Base-by-base conservation (phyloP, 2,113 vertebrate species). In the Gambusia holbrooki region DNA sequence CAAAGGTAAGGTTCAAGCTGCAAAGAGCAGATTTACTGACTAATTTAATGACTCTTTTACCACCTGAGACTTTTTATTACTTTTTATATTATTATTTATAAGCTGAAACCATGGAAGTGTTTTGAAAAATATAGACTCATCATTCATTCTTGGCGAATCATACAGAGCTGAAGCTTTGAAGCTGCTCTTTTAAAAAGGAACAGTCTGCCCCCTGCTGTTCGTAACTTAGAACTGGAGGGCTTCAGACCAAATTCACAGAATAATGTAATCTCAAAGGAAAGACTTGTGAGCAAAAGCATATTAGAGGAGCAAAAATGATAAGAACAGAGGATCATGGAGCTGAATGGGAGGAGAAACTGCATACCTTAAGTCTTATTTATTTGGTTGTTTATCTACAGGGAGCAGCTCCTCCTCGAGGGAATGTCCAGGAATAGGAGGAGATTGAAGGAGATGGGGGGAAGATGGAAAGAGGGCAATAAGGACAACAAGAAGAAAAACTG, bases 341-440 rank as follows among this genome's bases (percentile, higher is more conserved):
- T 69, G 67, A 27, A 42, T 4, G 71, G 66, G 73, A 71, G 40
- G 51, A 40, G 78, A 61, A 37, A 74, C 35, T 42, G 69, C 62
- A 81, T 71, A 79, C 63, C 13, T 84, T 71, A 80, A 67, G 60
- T 94, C 93, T 93, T 95, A 92, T 95, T 94, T 95, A 95, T 95
- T 61, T 15, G 80, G 71, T 1, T 74, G 90, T 86, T 87, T 62
- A 76, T 87, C 2, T 30, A 40, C 58, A 61, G 32, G 58, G 54
- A 74, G 88, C 92, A 69, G 78, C 87, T 91, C 71, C 71, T 92
- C 87, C 89, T 76, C 91, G 92, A 85, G 85, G 92, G 94, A 94
- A 94, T 94, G 93, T 94, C 95, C 96, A 96, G 94, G 93, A 96
- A 96, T 96, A 97, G 86, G 83, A 72, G 30, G 79, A 76, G 74